These are phyloP conservation scores for Rhinophrynus dorsalis DNA, from an alignment of 2,797 vertebrate species.

Conservation along the genomic window DNA sequence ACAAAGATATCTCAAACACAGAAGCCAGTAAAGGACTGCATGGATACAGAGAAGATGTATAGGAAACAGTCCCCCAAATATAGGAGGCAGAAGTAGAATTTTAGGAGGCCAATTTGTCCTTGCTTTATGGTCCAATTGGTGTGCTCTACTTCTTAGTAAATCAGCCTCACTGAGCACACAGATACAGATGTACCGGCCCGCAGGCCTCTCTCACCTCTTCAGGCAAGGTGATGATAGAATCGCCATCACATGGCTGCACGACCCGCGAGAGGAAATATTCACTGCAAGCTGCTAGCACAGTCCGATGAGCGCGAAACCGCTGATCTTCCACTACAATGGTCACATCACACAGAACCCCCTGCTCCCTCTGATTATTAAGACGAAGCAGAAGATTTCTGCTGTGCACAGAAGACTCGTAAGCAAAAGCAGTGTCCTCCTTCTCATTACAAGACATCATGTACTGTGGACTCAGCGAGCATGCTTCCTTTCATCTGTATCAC, in stretches of 20 bases:
- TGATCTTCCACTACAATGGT: slow-evolving; percentile 82
- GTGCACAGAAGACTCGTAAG: slow-evolving; percentile 92
- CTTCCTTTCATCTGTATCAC: slow-evolving; percentile 54
- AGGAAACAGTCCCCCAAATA: too few species aligned
- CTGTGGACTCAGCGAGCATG: slow-evolving; percentile 66
- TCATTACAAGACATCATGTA: slow-evolving; percentile 83
- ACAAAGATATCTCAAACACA: too few species aligned
- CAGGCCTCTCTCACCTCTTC: slow-evolving; percentile 76
- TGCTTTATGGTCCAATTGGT: too few species aligned
- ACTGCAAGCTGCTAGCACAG: slow-evolving; percentile 90
- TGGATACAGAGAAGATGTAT: too few species aligned
- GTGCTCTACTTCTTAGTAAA: too few species aligned
- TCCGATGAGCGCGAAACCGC: slow-evolving; percentile 85
- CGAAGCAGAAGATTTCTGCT: slow-evolving; percentile 81
- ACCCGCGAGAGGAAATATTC: slow-evolving; percentile 83
- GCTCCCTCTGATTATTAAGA: slow-evolving; percentile 86
- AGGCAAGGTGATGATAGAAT: slow-evolving; percentile 82
- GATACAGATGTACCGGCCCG: background rate
- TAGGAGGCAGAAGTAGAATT: too few species aligned
- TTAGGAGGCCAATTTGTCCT: too few species aligned
- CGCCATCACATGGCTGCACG: slow-evolving; percentile 66
- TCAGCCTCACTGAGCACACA: too few species aligned
- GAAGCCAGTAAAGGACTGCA: too few species aligned
- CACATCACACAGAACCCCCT: slow-evolving; percentile 87
- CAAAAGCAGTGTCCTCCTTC: slow-evolving; percentile 80